Evolutionary conservation across 2,888 invertebrate genomes (phyloP).

Genomic region (Morinoia aosen): DNA sequence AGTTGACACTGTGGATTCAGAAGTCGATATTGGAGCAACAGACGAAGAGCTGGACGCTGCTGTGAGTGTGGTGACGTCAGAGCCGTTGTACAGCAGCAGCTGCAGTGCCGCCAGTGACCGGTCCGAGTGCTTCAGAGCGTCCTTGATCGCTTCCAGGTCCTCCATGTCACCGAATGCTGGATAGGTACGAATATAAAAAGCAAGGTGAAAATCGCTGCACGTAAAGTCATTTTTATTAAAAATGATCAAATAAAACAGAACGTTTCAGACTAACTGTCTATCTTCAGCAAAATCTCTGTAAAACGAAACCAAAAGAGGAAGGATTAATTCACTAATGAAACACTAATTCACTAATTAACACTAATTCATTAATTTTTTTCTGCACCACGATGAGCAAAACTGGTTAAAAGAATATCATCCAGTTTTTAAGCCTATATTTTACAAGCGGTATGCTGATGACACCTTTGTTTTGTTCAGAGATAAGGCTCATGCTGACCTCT

Average conservation of each 20-base stretch:
- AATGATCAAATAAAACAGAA: too few relatives aligned
- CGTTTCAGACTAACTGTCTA: neutral
- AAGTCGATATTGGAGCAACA: neutral
- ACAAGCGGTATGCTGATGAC: too few relatives aligned
- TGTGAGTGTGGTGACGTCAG: neutral
- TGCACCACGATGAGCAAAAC: neutral
- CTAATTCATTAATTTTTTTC: too few relatives aligned
- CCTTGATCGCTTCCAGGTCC: neutral
- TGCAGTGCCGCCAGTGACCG: neutral
- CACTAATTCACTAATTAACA: too few relatives aligned
- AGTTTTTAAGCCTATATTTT: neutral
- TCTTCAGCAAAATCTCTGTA: neutral
- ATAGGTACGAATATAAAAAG: neutral
- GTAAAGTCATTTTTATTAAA: too few relatives aligned
- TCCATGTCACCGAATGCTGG: slow-evolving; percentile 20
- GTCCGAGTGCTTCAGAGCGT: neutral
- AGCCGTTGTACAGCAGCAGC: slow-evolving; percentile 19
- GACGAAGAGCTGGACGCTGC: neutral
- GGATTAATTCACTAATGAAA: neutral
- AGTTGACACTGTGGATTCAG: neutral
- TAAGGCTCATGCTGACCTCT: too few relatives aligned
- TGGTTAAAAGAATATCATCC: too few relatives aligned
- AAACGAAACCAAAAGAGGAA: too few relatives aligned
- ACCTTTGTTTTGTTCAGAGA: too few relatives aligned
- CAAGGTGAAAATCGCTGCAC: too few relatives aligned